Conservation (phyloP, 2,888 invertebrate genomes). For the Silvanus unidentatus region DNA sequence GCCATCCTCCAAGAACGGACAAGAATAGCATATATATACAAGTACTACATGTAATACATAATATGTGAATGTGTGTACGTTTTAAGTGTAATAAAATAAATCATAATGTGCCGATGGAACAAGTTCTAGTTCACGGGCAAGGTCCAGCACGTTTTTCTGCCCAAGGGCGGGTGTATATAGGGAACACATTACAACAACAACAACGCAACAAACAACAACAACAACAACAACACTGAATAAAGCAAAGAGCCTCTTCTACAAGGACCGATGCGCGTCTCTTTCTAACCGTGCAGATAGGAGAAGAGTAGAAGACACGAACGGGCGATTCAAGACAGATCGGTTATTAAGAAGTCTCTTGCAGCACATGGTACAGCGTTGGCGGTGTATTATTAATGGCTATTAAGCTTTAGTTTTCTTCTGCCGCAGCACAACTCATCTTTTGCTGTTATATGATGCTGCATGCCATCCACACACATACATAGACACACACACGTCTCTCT, state of each 20-base stretch:
- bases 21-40: no score
- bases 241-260: no score
- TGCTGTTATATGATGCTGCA: neutral
- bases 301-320: slow-evolving; percentile 9
- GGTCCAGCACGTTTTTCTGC: slow-evolving; percentile 14
- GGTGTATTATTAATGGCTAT: slow-evolving; percentile 43
- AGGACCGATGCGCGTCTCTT: no score
- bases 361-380: slow-evolving; percentile 39
- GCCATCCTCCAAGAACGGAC: no score
- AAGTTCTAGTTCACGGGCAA: slow-evolving; percentile 31
- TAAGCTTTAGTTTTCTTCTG: slow-evolving; percentile 20
- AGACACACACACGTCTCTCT: neutral
- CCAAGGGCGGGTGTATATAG: slow-evolving; percentile 11
- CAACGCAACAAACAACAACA: no score
- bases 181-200: no score
- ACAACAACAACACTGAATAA: no score
- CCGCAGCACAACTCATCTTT: slow-evolving; percentile 8
- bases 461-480: neutral
- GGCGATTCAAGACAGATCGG: slow-evolving; percentile 33
- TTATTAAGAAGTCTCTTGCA: slow-evolving; percentile 36
- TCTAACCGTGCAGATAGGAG: no score
- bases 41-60: no score
- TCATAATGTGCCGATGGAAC: slow-evolving; percentile 25
- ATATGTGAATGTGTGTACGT: no score
- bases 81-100: slow-evolving; percentile 27